A percentile compares a stretch with the other conserved stretches of the same genome.
phyloP scores from a whole-genome alignment of 92 coral and sea anemone genomes.

The Desmophyllum pertusum region DNA sequence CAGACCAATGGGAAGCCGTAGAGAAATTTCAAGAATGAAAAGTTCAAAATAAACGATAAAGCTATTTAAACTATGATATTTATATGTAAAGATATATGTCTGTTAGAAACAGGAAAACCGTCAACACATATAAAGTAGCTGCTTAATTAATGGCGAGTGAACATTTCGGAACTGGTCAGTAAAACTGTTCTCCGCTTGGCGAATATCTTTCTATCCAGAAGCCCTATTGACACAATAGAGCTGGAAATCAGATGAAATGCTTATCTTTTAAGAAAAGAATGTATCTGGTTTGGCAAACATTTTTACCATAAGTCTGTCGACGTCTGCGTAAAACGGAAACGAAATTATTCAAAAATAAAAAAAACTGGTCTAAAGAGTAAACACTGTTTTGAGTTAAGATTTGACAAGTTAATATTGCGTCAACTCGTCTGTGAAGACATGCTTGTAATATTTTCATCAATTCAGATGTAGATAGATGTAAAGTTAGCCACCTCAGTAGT shows the following conservation, averaged over 20 bases:
- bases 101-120: neutral
- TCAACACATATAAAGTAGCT: neutral
- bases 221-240: slow-evolving; percentile 20
- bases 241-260: slow-evolving; percentile 18
- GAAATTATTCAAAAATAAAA: slow-evolving; percentile 44
- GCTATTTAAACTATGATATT: too few relatives aligned
- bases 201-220: neutral
- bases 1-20: neutral
- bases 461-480: neutral
- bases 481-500: neutral
- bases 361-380: slow-evolving; percentile 27
- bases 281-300: slow-evolving; percentile 30
- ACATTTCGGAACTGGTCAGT: neutral
- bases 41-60: neutral
- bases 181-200: neutral
- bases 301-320: slow-evolving; percentile 13
- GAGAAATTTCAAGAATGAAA: slow-evolving; percentile 11
- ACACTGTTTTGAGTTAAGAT: slow-evolving; percentile 19
- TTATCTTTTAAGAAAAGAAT: slow-evolving; percentile 27
- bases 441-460: slow-evolving; percentile 29
- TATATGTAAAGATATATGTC: too few relatives aligned
- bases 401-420: slow-evolving; percentile 29
- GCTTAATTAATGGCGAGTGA: neutral
- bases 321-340: slow-evolving; percentile 35
- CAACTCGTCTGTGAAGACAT: slow-evolving; percentile 29